phyloP scores from a whole-genome alignment of 2,888 invertebrate species.

The Cryptocheilus praepositus region DNA sequence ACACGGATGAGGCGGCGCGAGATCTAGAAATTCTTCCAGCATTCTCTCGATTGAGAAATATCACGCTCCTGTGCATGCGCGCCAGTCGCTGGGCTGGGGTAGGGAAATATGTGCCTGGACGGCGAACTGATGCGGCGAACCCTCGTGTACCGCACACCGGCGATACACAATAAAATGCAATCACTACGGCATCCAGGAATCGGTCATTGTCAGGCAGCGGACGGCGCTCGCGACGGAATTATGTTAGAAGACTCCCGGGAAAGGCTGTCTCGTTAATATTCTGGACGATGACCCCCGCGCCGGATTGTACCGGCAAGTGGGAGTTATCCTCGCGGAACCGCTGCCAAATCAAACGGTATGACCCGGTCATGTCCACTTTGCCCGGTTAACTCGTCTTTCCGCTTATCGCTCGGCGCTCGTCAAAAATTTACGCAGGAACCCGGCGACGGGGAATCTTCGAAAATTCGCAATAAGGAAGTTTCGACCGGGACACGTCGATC shows the following conservation, averaged over 20 bases:
- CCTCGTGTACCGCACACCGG: background rate
- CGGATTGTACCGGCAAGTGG: background rate
- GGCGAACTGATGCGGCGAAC: background rate
- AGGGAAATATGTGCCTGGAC: background rate
- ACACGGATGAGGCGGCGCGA: background rate
- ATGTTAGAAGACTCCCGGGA: constrained; percentile 8
- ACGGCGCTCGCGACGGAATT: background rate
- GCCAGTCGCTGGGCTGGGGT: background rate
- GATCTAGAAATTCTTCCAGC: constrained; percentile 5
- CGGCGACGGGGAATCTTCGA: no score
- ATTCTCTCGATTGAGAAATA: background rate
- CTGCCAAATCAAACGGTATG: no score
- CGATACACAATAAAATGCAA: constrained; percentile 8
- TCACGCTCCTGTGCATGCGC: background rate
- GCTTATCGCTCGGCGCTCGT: no score
- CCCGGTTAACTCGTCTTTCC: no score
- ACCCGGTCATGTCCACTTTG: no score
- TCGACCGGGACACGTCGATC: no score
- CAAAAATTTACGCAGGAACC: no score
- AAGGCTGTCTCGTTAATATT: constrained; percentile 32
- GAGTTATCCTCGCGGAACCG: background rate
- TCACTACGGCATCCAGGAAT: background rate
- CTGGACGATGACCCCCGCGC: constrained; percentile 15
- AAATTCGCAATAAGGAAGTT: no score
- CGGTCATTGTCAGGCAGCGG: constrained; percentile 11